Conservation (phyloP, 2,888 invertebrate species). For the Tetranychus truncatus region DNA sequence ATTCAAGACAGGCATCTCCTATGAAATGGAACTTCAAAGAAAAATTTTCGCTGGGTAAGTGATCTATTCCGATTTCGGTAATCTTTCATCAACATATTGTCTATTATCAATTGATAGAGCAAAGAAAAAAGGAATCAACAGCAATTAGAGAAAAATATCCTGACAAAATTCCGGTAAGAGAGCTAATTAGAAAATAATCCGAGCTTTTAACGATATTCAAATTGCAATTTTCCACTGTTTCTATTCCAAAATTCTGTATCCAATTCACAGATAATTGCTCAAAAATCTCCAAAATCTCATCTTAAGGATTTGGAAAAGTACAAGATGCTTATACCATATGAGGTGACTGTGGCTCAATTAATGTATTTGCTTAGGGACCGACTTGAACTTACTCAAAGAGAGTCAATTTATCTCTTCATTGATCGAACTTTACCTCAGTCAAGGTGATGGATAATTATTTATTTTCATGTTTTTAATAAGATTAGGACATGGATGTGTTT, state of each 20-base stretch:
- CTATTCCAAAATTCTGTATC: neutral
- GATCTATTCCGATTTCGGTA: neutral
- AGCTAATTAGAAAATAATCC: neutral
- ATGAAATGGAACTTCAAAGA: slow-evolving; percentile 7
- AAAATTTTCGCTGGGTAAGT: neutral
- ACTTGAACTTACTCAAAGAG: slow-evolving; percentile 35
- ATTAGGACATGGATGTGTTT: neutral
- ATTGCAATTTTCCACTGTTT: neutral
- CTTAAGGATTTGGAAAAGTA: slow-evolving; percentile 36
- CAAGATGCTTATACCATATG: slow-evolving; percentile 36
- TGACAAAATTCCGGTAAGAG: slow-evolving; percentile 24
- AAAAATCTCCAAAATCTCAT: slow-evolving; percentile 33
- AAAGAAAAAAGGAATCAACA: slow-evolving; percentile 21
- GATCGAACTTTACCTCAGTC: slow-evolving; percentile 36
- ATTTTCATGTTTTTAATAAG: neutral
- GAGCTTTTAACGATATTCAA: neutral
- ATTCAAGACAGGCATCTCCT: neutral
- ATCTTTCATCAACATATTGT: neutral
- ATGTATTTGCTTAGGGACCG: slow-evolving; percentile 38
- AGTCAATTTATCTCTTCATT: slow-evolving; percentile 36
- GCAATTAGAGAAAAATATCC: slow-evolving; percentile 23
- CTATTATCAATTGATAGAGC: slow-evolving; percentile 16
- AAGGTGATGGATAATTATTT: slow-evolving; percentile 30
- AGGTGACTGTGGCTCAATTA: slow-evolving; percentile 36
- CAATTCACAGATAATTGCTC: slow-evolving; percentile 34